A percentile compares a stretch with the other conserved stretches of the same genome.
phyloP scores from a whole-genome alignment of 1,140 invertebrate genomes.

The Drosophila funebris region DNA sequence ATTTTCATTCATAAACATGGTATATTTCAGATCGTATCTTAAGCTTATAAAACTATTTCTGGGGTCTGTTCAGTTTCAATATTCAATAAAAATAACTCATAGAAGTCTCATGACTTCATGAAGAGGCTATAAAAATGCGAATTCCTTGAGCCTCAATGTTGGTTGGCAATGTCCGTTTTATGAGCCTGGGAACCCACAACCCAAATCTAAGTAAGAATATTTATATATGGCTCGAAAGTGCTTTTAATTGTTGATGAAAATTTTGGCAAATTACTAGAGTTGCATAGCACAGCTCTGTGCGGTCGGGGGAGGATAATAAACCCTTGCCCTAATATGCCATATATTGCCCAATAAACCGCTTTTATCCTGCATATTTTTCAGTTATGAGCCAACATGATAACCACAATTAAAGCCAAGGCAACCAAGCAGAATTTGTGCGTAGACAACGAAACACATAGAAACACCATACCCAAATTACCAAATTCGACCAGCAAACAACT shows the following conservation, averaged over 20 bases:
- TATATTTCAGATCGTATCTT: background rate
- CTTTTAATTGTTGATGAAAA: constrained; percentile 69
- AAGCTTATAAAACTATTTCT: background rate
- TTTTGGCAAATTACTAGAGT: constrained; percentile 53
- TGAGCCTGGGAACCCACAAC: background rate
- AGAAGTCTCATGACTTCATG: background rate
- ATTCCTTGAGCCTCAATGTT: constrained; percentile 52
- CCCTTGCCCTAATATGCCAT: constrained; percentile 1
- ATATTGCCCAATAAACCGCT: constrained; percentile 46
- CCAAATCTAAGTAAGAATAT: background rate
- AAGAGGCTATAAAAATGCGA: constrained; percentile 60
- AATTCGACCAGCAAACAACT: background rate
- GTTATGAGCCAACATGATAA: constrained; percentile 44
- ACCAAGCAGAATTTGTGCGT: constrained; percentile 57
- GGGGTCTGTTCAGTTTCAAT: background rate
- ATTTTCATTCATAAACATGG: background rate
- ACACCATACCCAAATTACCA: no score
- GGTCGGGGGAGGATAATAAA: background rate
- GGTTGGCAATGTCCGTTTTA: constrained; percentile 35
- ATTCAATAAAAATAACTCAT: background rate
- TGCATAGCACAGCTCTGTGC: background rate
- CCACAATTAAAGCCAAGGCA: constrained; percentile 69
- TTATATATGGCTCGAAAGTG: constrained; percentile 52
- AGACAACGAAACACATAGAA: constrained; percentile 24
- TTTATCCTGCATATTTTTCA: constrained; percentile 49